Evolutionary conservation across 2,888 invertebrate genomes (phyloP), one percentile per base, ranked within the genome.

Genomic region (Catocala nupta): DNA sequence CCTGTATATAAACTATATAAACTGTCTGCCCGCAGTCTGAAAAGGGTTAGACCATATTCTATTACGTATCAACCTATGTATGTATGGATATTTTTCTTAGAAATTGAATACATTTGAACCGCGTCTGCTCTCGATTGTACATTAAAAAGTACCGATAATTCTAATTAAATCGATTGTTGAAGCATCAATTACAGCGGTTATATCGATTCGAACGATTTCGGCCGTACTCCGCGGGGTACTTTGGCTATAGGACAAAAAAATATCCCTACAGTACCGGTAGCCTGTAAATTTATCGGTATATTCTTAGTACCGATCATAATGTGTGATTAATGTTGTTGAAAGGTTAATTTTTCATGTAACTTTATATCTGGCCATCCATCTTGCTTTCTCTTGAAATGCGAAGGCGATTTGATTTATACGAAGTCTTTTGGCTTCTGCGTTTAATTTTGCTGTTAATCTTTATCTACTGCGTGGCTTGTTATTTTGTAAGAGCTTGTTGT

Each of bases 111-210:
- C 8, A 36, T 45, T 51, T 36, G 5, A 16, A 59, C 61, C 52
- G 65, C 68, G 77, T 80, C 51, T 68, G 45, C 9, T 10, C 48
- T 0, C 65, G 71, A 74, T 53, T 69, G 85, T 90, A 87, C 87
- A 62, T 68, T 61, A 75, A 78, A 86, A 89, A 88, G 88, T 86
- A 83, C 86, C 88, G 86, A 91, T 90, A 90, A 89, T 90, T 91
- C 90, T 89, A 92, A 92, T 90, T 90, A 91, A 90, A 91, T 86
- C 90, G 91, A 90, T 90, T 90, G 90, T 90, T 88, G 90, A 90
- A 88, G 87, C 90, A 90, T 90, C 90, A 90, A 90, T 91, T 91
- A 89, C 90, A 87, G 68, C 76, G 78, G 68, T 77, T 79, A 78
- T 80, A 78, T 81, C 85, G 89, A 84, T 82, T 77, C 82, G 84